phyloP scores from a whole-genome alignment of 2,797 vertebrate genomes.

The Acrossocheilus wenchowensis region DNA sequence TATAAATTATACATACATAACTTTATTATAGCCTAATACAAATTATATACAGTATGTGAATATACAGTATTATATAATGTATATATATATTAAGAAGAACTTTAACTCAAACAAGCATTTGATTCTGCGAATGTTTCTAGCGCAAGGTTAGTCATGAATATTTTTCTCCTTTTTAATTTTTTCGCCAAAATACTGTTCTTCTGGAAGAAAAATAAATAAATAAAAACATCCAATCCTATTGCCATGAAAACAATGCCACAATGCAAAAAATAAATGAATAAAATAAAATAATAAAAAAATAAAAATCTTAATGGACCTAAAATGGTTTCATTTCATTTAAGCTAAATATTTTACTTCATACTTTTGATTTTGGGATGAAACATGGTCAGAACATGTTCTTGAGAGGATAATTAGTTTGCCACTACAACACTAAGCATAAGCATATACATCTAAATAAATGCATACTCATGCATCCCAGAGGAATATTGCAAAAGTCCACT shows the following conservation, averaged over 20 bases:
- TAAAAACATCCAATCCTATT: not conserved
- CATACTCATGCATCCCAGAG: not conserved
- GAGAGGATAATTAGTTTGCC: not conserved
- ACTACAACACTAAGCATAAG: not conserved
- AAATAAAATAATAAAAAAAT: too few species aligned
- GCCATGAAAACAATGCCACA: not conserved
- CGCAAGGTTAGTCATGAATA: not conserved
- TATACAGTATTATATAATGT: too few species aligned
- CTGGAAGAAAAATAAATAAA: not conserved
- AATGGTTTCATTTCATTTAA: not conserved
- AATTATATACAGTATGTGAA: too few species aligned
- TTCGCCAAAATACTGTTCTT: not conserved
- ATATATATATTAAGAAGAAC: not conserved
- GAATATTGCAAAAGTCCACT: not conserved
- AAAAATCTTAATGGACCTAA: not conserved
- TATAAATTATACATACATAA: not conserved
- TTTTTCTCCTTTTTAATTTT: not conserved
- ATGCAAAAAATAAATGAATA: not conserved
- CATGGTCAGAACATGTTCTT: not conserved
- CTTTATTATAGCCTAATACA: too few species aligned
- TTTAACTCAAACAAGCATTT: not conserved
- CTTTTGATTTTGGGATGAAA: conserved; percentile 1
- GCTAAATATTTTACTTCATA: not conserved
- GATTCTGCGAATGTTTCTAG: not conserved
- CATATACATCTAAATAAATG: conserved; percentile 9